A percentile compares a stretch with the other conserved stretches of the same genome.
Evolutionary conservation across 2,113 vertebrate genomes (phyloP).

Genomic region (Lophura nycthemera): DNA sequence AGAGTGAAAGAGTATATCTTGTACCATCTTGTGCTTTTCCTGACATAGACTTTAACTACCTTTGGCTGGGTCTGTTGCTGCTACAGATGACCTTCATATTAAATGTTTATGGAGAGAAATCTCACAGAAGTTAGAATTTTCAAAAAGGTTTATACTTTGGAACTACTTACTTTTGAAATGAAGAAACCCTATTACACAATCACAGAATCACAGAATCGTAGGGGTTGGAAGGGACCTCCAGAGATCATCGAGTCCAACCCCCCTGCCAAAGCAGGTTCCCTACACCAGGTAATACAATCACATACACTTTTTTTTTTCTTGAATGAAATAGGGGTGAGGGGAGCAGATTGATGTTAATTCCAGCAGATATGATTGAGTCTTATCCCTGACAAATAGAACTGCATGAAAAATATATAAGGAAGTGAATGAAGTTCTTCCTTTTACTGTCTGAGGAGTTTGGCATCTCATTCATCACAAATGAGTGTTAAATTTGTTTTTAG

Average conservation of each 20-base stretch:
- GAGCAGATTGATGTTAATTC: neutral
- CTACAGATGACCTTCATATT: neutral
- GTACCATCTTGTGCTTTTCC: neutral
- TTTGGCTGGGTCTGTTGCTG: neutral
- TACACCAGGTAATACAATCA: no score
- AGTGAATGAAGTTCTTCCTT: neutral
- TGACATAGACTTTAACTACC: neutral
- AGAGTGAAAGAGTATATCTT: neutral
- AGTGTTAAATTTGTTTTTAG: neutral
- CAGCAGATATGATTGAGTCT: neutral
- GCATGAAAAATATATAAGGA: neutral
- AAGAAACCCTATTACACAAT: neutral
- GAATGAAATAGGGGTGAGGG: neutral
- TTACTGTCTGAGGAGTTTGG: neutral
- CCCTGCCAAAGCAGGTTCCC: no score
- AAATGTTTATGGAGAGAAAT: neutral
- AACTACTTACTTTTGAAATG: neutral
- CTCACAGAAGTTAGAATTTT: neutral
- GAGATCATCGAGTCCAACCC: no score
- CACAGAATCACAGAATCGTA: no score
- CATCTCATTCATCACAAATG: neutral
- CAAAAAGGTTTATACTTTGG: neutral
- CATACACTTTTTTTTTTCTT: no score
- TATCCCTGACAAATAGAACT: neutral
- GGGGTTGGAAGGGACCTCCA: no score